These are phyloP conservation scores for Halisarca cf. caerulea DNA, from an alignment of 37 sponge, comb jelly and placozoan species.

Conservation along the genomic window DNA sequence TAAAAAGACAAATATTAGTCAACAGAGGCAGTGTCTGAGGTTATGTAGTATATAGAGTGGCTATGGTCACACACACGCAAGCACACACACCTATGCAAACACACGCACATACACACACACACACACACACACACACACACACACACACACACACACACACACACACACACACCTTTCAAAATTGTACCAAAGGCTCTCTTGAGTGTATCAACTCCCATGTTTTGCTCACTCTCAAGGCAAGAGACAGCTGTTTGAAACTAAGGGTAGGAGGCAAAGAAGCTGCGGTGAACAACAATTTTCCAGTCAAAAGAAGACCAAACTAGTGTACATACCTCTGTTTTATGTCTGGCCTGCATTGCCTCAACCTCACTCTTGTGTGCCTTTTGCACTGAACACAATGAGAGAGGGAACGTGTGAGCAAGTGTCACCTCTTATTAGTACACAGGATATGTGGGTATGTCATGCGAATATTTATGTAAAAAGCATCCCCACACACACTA, in stretches of 20 bases:
- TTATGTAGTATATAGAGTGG: too few species aligned
- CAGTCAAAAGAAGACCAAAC: not conserved
- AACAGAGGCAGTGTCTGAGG: too few species aligned
- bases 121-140: too few species aligned
- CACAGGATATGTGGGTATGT: not conserved
- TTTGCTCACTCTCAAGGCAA: not conserved
- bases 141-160: not conserved
- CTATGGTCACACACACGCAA: too few species aligned
- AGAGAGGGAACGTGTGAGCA: too few species aligned
- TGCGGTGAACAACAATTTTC: too few species aligned
- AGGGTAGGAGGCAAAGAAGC: too few species aligned
- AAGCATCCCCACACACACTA: too few species aligned
- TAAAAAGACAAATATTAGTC: too few species aligned
- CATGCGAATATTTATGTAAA: too few species aligned
- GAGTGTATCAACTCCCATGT: not conserved
- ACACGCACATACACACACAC: too few species aligned
- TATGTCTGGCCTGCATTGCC: not conserved
- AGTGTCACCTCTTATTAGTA: not conserved
- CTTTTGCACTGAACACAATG: not conserved
- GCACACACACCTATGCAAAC: too few species aligned
- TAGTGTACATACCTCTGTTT: not conserved
- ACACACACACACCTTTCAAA: not conserved
- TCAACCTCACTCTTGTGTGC: not conserved
- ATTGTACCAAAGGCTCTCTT: not conserved
- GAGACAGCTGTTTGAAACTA: not conserved